Evolutionary conservation across 2,888 invertebrate species (phyloP), one percentile per base, ranked within the genome.

Genomic region (Xestia xanthographa): DNA sequence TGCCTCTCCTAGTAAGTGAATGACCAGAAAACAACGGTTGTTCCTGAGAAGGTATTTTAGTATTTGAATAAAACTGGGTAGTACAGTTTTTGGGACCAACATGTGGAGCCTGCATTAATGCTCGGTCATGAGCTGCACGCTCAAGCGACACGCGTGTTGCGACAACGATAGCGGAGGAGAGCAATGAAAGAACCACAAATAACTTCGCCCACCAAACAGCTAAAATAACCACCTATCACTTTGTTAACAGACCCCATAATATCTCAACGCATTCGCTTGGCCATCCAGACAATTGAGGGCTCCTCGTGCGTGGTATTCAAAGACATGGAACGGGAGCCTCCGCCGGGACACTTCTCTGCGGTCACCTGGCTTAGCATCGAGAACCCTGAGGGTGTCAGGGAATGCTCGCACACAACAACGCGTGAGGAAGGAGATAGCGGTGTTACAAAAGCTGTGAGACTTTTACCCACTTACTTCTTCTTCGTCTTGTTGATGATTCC

Each of bases 261-360:
- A 79, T 76, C 76, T 1, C 43, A 26, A 20, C 90, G 90, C 2
- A 82, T 95, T 26, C 85, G 84, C 22, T 5, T 71, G 5, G 91
- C 91, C 0, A 94, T 94, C 92, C 82, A 87, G 11, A 50, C 75
- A 0, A 85, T 95, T 26, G 92, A 93, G 80, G 83, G 86, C 0
- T 83, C 83, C 0, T 94, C 95, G 0, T 95, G 95, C 82, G 79
- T 95, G 5, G 72, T 86, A 50, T 95, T 95, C 76, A 86, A 86
- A 43, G 76, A 88, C 0, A 76, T 79, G 20, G 14, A 84, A 87
- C 2, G 2, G 48, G 1, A 22, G 26, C 4, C 63, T 1, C 20
- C n/a, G 1, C 20, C 11, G 8, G 29, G 4, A 20, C 4, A 56
- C 3, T 11, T 77, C 79, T 0, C 1, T 9, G 70, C 70, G 0